phyloP scores from a whole-genome alignment of 1,140 invertebrate genomes.

The Drosophila asahinai region DNA sequence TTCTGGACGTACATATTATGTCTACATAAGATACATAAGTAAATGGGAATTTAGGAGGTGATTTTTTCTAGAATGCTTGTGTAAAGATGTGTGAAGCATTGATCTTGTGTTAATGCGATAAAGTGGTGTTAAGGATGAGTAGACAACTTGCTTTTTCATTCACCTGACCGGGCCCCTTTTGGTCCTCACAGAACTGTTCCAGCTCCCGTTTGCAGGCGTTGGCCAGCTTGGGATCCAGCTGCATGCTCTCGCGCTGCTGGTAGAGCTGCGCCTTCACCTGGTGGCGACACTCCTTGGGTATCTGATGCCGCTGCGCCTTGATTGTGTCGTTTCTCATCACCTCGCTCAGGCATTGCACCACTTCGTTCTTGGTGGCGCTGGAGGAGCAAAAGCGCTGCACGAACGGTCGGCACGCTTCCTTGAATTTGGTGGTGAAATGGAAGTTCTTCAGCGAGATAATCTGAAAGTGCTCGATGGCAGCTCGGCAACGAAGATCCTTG shows the following conservation, averaged over 20 bases:
- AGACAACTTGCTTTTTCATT: slow-evolving; percentile 84
- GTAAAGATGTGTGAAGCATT: neutral
- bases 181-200: slow-evolving; percentile 89
- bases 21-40: no score
- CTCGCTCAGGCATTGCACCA: slow-evolving; percentile 96
- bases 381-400: slow-evolving; percentile 92
- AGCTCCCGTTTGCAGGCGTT: slow-evolving; percentile 92
- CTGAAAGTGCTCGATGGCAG: slow-evolving; percentile 97
- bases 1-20: no score
- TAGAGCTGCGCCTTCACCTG: slow-evolving; percentile 95
- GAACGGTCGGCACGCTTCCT: slow-evolving; percentile 95
- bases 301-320: slow-evolving; percentile 90
- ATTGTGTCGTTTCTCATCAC: slow-evolving; percentile 95
- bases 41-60: no score
- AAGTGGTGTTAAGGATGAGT: slow-evolving; percentile 48
- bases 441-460: slow-evolving; percentile 97
- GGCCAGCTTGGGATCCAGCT: slow-evolving; percentile 93
- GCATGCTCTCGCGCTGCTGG: slow-evolving; percentile 94
- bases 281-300: slow-evolving; percentile 94
- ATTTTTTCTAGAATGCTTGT: neutral
- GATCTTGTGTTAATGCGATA: slow-evolving; percentile 3
- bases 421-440: slow-evolving; percentile 97
- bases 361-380: slow-evolving; percentile 93
- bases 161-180: slow-evolving; percentile 92
- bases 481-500: slow-evolving; percentile 93